Evolutionary conservation across 2,888 invertebrate species (phyloP).

Genomic region (Polietes domitor): DNA sequence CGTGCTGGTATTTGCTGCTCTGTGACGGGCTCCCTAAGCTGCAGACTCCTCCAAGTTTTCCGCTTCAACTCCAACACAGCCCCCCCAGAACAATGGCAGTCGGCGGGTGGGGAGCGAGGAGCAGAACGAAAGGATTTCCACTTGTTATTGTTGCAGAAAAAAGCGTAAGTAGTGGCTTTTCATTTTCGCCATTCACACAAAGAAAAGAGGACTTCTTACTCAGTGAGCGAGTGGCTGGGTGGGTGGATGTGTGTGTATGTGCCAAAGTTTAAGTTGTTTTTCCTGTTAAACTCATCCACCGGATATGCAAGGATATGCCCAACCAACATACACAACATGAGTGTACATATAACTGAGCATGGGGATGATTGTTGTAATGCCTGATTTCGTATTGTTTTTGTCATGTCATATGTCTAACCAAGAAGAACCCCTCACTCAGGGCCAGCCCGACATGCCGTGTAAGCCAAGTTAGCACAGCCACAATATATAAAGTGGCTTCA

Average conservation of each 20-base stretch:
- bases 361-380: constrained; percentile 43
- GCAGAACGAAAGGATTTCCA: constrained; percentile 52
- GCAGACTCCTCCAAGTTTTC: constrained; percentile 47
- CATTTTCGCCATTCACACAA: constrained; percentile 14
- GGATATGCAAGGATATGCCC: constrained; percentile 40
- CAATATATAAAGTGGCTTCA: constrained; percentile 2
- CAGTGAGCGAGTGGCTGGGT: constrained; percentile 6
- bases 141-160: constrained; percentile 59
- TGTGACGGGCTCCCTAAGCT: not conserved
- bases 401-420: constrained; percentile 53
- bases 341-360: not conserved
- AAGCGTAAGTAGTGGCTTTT: constrained; percentile 52
- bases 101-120: not conserved
- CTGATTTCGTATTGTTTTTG: constrained; percentile 62
- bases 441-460: constrained; percentile 10
- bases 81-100: not conserved
- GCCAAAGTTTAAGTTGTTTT: constrained; percentile 57
- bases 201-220: constrained; percentile 9
- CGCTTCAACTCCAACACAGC: constrained; percentile 7
- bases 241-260: not conserved
- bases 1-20: not conserved
- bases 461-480: not conserved
- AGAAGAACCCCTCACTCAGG: not conserved
- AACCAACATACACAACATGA: not conserved
- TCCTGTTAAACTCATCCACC: constrained; percentile 51